Base-by-base conservation (phyloP, 2,888 invertebrate species). In the Hyalella azteca region DNA sequence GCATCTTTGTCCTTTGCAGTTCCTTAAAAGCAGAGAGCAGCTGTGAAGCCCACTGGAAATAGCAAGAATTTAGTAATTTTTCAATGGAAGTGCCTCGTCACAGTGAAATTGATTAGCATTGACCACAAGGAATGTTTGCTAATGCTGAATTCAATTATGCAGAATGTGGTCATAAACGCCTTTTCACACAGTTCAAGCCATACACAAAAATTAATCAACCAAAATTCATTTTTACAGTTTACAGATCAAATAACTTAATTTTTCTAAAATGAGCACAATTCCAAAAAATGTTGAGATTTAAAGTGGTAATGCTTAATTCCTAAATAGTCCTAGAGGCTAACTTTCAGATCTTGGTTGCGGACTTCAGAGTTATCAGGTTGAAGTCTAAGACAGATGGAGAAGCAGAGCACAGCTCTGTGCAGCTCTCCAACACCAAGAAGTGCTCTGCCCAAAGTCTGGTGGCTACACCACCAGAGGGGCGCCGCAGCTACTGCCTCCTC, bases 361-460 rank as follows among this genome's bases (percentile, higher is more conserved):
- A 88, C 81, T 80, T 88, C 88, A 49, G 84, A 81, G 45, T 87
- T 86, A 11, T 81, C 86, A 13, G 88, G 88, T 77, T 88, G 86
- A 13, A 88, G 82, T 85, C 88, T 88, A 48, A 88, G 85, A 9
- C 88, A 88, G 78, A 86, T 86, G 7, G 86, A 86, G 83, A 88
- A 88, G 82, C 86, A 86, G 60, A 85, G 85, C 19, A 88, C 83
- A 15, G 88, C 88, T 87, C 87, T 84, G 11, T 40, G 59, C 41
- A 85, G 87, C 85, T 89, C 89, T 19, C 89, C 89, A 11, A 88
- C 83, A 39, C 87, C 87, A 13, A 89, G 86, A 60, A 87, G 87
- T 7, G 88, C 87, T 50, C 89, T 81, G 0, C 89, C 89, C 9
- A 88, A 86, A 0, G 89, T 88, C 85, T 89, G 89, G 80, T 87